phyloP scores from a whole-genome alignment of 2,797 vertebrate genomes.

The Petrocephalus schoutedeni region DNA sequence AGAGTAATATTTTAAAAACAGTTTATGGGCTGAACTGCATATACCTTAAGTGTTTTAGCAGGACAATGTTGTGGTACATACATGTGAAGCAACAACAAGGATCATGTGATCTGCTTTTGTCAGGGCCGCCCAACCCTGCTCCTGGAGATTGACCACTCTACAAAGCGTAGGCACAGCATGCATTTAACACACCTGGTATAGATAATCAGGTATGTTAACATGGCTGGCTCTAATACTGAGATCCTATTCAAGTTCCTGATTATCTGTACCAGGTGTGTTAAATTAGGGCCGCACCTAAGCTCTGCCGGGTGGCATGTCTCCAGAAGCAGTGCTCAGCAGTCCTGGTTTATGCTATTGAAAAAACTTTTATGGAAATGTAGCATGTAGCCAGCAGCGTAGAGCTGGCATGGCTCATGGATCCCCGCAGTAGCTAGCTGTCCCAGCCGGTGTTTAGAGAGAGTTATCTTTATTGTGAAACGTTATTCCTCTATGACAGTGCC shows the following conservation, averaged over 20 bases:
- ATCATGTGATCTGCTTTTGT: background rate
- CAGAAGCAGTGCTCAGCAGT: too few species aligned
- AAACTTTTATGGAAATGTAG: background rate
- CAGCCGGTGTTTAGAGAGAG: background rate
- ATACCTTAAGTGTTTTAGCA: background rate
- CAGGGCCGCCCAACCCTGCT: background rate
- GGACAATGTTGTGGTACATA: too few species aligned
- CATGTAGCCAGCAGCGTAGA: background rate
- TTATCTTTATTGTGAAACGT: background rate
- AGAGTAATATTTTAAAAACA: too few species aligned
- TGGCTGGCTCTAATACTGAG: too few species aligned
- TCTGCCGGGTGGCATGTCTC: too few species aligned
- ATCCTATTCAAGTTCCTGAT: too few species aligned
- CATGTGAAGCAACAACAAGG: background rate
- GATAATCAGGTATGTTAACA: background rate
- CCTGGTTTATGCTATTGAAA: background rate
- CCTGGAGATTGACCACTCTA: background rate
- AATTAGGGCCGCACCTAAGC: too few species aligned
- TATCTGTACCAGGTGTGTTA: too few species aligned
- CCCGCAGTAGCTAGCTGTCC: too few species aligned
- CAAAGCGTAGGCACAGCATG: background rate
- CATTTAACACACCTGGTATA: background rate
- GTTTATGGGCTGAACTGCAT: background rate
- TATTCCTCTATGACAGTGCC: background rate
- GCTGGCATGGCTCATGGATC: background rate